Base-by-base conservation (phyloP, 2,113 vertebrate species). In the Neodontobutis hainanensis region DNA sequence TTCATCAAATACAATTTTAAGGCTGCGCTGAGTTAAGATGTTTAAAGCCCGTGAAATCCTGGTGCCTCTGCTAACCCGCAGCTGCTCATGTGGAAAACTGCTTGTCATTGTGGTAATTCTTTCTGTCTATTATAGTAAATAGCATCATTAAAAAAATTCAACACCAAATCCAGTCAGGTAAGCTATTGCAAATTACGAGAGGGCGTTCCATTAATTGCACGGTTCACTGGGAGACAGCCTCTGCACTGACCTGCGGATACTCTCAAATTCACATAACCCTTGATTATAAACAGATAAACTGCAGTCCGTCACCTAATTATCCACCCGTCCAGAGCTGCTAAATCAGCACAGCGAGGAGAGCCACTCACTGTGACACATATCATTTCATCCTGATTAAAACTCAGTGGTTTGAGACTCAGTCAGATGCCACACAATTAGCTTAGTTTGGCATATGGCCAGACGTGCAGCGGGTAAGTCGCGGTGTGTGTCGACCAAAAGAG, bases 381-480 rank as follows among this genome's bases (percentile, higher is more conserved):
- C 59, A 68, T 85, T 83, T 87, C 68, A 83, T 87, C 77, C 69
- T 78, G 59, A 82, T 89, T 90, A 88, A 84, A 84, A 85, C 73
- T 75, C 81, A 78, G 40, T 70, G 76, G 77, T 53, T 75, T 72
- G 63, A 81, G 77, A 88, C 82, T 66, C 56, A 75, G 72, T 91
- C 84, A 85, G 84, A 86, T 85, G 81, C 75, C 77, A 79, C 70
- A 78, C 85, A 81, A 87, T 90, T 90, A 88, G 71, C 70, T 75
- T 51, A n/a, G 53, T 5, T 70, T 85, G 89, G 89, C 77, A 81
- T 77, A 73, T 56, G 50, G 77, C 84, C 90, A 87, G 84, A 83
- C 44, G 57, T 38, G 59, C 62, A 14, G 43, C 11, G 9, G 58
- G 49, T 57, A 52, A 59, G 59, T 36, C 35, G 65, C 50, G 5